Base-by-base conservation (phyloP, 2,888 invertebrate genomes). In the Polymixis flavicincta region DNA sequence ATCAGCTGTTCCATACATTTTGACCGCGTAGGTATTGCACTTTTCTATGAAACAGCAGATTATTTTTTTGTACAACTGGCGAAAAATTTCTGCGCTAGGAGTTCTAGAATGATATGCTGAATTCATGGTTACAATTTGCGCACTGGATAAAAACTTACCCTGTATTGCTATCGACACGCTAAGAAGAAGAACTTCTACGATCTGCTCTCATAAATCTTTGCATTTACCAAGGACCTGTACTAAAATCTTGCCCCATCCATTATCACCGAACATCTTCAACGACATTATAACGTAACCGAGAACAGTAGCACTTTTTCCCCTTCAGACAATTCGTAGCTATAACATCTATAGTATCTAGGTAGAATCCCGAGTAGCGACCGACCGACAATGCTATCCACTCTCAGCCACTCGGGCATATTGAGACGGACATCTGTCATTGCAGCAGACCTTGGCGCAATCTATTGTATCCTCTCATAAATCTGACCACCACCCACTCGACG, bases 401-500 rank as follows among this genome's bases (percentile, higher is more conserved):
- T 77, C 84, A 82, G 74, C 86, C 88, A 88, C 88, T 90, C 87
- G 73, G 61, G 76, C 69, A 85, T 87, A 93, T 94, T 92, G 92
- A 93, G 94, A 94, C 88, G 85, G 92, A 92, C 93, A 89, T 92
- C 89, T 92, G 89, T 91, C 92, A 87, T 88, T 90, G 89, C 83
- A 85, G 83, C 86, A 92, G 93, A 90, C 93, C 94, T 94, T 93
- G 93, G 88, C 82, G 81, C 91, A 92, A 94, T 93, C 83, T 89
- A 86, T 88, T 85, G 87, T 89, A 90, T 94, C 93, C 93, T 93
- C 84, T 90, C 76, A 84, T 88, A 87, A 79, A 88, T 90, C 84
- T 72, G 80, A 75, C 88, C 88, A 76, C 88, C 88, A 89, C 90
- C 90, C 88, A 91, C 90, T 86, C 85, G 64, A 78, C 59, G 52